These are phyloP conservation scores for Cepaea nemoralis DNA, from an alignment of 1,140 invertebrate genomes.

Conservation along the genomic window DNA sequence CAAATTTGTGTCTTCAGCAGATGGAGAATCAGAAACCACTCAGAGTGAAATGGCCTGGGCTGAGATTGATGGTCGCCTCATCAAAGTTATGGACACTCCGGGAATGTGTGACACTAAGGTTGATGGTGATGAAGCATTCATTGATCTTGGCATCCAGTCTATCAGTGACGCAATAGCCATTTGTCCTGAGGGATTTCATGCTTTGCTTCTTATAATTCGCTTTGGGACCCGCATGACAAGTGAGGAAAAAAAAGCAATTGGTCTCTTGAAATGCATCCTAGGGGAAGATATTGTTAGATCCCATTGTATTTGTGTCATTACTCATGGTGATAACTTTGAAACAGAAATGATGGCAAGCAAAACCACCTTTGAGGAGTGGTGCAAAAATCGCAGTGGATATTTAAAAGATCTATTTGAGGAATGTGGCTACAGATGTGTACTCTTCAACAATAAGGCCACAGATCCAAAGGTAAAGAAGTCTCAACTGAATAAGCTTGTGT, in stretches of 20 bases:
- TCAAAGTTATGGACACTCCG: slow-evolving; percentile 40
- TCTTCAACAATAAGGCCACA: slow-evolving; percentile 36
- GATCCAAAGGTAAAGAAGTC: slow-evolving; percentile 27
- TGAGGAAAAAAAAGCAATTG: slow-evolving; percentile 39
- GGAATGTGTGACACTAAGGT: slow-evolving; percentile 38
- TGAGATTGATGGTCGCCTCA: slow-evolving; percentile 3
- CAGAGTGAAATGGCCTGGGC: not conserved
- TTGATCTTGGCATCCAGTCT: slow-evolving; percentile 28
- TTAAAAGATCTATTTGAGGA: slow-evolving; percentile 34
- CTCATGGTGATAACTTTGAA: slow-evolving; percentile 38
- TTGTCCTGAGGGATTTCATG: slow-evolving; percentile 33
- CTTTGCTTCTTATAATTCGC: slow-evolving; percentile 31
- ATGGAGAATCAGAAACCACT: slow-evolving; percentile 21
- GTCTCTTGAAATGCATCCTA: slow-evolving; percentile 36
- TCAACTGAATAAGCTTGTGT: slow-evolving; percentile 29
- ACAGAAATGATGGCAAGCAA: slow-evolving; percentile 6
- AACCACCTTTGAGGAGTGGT: slow-evolving; percentile 33
- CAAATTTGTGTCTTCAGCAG: slow-evolving; percentile 25
- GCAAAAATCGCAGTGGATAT: not conserved
- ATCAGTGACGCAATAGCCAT: slow-evolving; percentile 32
- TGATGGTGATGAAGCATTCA: not conserved
- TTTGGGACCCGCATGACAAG: slow-evolving; percentile 36
- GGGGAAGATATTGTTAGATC: slow-evolving; percentile 35
- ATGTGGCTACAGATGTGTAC: slow-evolving; percentile 33
- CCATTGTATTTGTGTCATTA: slow-evolving; percentile 36